A percentile compares a stretch with the other conserved stretches of the same genome.
phyloP scores from a whole-genome alignment of 2,888 invertebrate species.

The Cheilosia grossa region DNA sequence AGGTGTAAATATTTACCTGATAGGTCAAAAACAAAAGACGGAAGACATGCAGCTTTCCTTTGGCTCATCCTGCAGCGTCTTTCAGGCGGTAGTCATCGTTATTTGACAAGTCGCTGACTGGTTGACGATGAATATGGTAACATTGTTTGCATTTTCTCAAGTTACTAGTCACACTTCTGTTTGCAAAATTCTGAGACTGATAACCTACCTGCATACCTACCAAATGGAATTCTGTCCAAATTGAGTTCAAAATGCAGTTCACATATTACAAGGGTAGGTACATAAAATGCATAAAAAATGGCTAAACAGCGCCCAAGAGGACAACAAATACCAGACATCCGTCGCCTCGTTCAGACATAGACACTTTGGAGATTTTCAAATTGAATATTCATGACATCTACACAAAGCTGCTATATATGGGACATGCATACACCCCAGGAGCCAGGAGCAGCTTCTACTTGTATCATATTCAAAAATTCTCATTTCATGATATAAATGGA shows the following conservation, averaged over 20 bases:
- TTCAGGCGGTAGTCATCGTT: too few relatives aligned
- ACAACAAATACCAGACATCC: constrained; percentile 29
- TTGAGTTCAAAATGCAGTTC: not conserved
- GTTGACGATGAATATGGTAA: too few relatives aligned
- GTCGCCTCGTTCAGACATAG: constrained; percentile 4
- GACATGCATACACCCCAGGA: not conserved
- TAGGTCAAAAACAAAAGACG: too few relatives aligned
- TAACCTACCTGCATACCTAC: not conserved
- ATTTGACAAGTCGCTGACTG: too few relatives aligned
- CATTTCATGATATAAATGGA: constrained; percentile 5
- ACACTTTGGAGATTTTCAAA: constrained; percentile 3
- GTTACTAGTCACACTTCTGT: too few relatives aligned
- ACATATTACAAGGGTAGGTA: not conserved
- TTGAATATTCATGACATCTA: constrained; percentile 14
- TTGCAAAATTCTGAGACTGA: too few relatives aligned
- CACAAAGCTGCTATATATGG: not conserved
- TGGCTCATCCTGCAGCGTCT: too few relatives aligned
- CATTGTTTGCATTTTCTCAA: too few relatives aligned
- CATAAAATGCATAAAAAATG: not conserved
- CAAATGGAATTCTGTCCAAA: not conserved
- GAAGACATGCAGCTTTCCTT: too few relatives aligned
- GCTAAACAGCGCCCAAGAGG: not conserved
- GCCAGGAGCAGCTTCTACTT: not conserved
- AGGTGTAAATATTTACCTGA: too few relatives aligned
- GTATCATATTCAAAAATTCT: constrained; percentile 9